Evolutionary conservation across 2,888 invertebrate genomes (phyloP), one percentile per base, ranked within the genome.

Genomic region (Zootermopsis nevadensis): DNA sequence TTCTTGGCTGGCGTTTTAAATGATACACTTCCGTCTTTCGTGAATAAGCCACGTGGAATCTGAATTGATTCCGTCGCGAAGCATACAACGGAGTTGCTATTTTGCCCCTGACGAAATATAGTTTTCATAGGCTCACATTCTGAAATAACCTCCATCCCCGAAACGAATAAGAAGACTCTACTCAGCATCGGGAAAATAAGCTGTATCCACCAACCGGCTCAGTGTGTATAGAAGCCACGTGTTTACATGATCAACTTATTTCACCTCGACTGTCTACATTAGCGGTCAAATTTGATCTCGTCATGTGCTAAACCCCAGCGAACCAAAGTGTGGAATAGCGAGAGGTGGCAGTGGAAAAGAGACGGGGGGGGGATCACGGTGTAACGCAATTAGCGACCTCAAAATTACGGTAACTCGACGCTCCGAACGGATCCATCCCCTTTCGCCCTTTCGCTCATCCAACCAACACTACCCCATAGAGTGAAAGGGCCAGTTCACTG

Each of bases 311-410:
- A 79, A 30, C 66, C 35, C 74, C 74, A 42, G 74, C 8, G 33
- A 74, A 12, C 10, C 42, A 74, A n/a, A 38, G 74, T 12, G 60
- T 27, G 42, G 74, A 79, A 79, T 79, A 66, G 79, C 33, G 48
- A 35, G 53, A 77, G 30, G 53, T 10, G 38, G 24, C n/a, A 30
- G 66, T 60, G 60, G 55, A 35, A 24, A 38, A 33, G 67, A 67
- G 30, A 53, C 30, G 48, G 35, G 60, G 77, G 55, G 55, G 38
- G 77, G 77, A 33, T 79, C 77, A 7, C 30, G 42, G n/a, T 30
- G 77, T 81, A 82, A 82, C 82, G 60, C 55, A 82, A 82, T 82
- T 82, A 82, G 82, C 67, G 82, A 42, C 82, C 82, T 74, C 60
- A 60, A 77, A 76, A 67, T 60, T 77, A 77, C 55, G 77, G 77